Base-by-base conservation (phyloP, 2,888 invertebrate species). In the Gandaritis pyraliata region DNA sequence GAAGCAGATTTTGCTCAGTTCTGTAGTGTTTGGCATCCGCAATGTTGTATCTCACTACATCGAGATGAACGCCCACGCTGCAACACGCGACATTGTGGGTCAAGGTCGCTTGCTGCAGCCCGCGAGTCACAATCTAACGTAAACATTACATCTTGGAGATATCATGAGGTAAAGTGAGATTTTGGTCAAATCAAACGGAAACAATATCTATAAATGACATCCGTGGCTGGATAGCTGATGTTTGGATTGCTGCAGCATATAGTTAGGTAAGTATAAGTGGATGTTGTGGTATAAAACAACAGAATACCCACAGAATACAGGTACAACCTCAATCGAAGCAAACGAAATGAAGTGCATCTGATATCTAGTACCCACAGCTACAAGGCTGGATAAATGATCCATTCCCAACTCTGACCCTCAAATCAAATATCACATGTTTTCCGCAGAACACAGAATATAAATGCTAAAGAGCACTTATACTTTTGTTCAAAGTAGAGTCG, bases 11-110 rank as follows among this genome's bases (percentile, higher is more conserved):
- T 54, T n/a, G 11, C 18, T n/a, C 12, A 54, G 18, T 23, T 46
- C 18, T 54, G 38, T 38, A 50, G 38, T 38, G 23, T 38, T 16
- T 49, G 53, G 50, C 43, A 53, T 43, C 43, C 11, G 23, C 43
- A 53, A 46, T 36, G 16, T 49, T 48, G 6, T 41, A 15, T 23
- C 7, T 7, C 16, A 43, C 16, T 16, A 54, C 30, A 7, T 46
- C 46, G 46, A 46, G 54, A 54, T 54, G 8, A 15, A 33, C 46
- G 54, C 54, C 54, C 13, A 54, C 53, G 33, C 36, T 38, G 54
- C 54, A 33, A 23, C 46, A 18, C 45, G 13, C 36, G 49, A 49
- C 18, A 36, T 45, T 46, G 36, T 47, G 36, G 54, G 54, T 54
- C 54, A 54, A 54, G 54, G 54, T 47, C 10, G n/a, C 36, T 11